Evolutionary conservation across 1,140 invertebrate genomes (phyloP).

Genomic region (Aplysia californica): DNA sequence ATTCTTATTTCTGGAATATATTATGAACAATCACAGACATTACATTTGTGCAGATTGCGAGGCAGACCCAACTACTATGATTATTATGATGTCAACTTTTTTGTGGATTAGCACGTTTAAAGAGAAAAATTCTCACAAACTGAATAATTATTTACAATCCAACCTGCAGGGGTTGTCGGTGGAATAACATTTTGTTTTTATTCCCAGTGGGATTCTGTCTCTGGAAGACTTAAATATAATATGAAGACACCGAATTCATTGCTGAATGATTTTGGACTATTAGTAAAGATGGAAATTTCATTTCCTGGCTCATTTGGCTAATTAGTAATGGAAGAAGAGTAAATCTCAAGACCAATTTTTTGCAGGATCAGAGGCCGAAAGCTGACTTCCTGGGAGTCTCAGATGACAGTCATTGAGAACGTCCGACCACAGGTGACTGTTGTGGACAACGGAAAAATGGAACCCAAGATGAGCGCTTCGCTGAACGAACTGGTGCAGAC

Average conservation of each 20-base stretch:
- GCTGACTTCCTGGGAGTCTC: background rate
- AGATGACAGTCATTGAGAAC: background rate
- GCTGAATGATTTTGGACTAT: background rate
- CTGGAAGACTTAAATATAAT: background rate
- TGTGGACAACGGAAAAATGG: background rate
- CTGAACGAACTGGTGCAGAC: background rate
- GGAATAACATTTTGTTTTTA: background rate
- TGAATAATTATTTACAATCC: too few relatives aligned
- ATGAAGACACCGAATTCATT: background rate
- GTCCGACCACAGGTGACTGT: background rate
- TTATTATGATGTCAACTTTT: too few relatives aligned
- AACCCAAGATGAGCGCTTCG: background rate
- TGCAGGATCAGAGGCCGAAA: background rate
- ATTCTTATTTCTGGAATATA: too few relatives aligned
- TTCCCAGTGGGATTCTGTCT: background rate
- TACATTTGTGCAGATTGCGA: too few relatives aligned
- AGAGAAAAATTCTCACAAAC: too few relatives aligned
- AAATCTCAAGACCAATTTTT: background rate
- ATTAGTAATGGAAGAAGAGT: background rate
- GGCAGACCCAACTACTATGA: too few relatives aligned
- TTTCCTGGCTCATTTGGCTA: background rate
- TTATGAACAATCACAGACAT: too few relatives aligned
- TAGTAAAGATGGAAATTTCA: background rate
- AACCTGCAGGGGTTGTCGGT: too few relatives aligned
- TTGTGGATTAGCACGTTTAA: too few relatives aligned